These are phyloP conservation scores for Menidia beryllina DNA, from an alignment of 2,113 vertebrate species.

Conservation along the genomic window DNA sequence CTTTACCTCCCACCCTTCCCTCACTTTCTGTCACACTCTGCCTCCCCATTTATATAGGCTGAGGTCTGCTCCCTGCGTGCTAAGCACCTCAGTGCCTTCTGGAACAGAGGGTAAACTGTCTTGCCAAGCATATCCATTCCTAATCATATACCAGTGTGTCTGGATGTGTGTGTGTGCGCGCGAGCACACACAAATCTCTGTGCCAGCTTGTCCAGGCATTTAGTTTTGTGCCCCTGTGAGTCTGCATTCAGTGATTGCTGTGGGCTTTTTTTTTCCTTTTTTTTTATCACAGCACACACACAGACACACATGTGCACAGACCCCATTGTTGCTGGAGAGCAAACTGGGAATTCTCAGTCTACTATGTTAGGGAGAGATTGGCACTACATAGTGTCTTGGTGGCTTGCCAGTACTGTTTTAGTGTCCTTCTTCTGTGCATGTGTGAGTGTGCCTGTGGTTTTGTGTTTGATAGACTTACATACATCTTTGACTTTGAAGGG, in stretches of 20 bases:
- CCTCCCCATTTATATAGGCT: constrained; percentile 65
- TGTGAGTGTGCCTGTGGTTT: constrained; percentile 30
- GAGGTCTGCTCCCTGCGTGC: constrained; percentile 59
- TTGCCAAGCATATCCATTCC: constrained; percentile 76
- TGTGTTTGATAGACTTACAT: constrained; percentile 71
- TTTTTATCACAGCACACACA: constrained; percentile 62
- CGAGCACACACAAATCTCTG: constrained; percentile 21
- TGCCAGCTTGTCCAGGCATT: constrained; percentile 66
- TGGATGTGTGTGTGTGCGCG: constrained; percentile 21
- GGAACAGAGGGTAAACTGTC: constrained; percentile 73
- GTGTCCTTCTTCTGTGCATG: constrained; percentile 53
- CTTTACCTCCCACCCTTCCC: constrained; percentile 55
- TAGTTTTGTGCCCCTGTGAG: constrained; percentile 71
- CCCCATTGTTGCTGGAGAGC: constrained; percentile 65
- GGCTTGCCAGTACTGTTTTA: constrained; percentile 70
- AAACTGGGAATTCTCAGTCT: constrained; percentile 74
- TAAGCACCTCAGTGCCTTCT: constrained; percentile 73
- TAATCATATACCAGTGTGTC: constrained; percentile 55
- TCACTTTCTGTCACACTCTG: constrained; percentile 29
- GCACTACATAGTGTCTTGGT: constrained; percentile 69
- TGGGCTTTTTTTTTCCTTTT: constrained; percentile 11
- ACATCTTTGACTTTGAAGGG: constrained; percentile 77
- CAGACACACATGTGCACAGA: constrained; percentile 39
- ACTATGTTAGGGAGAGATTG: constrained; percentile 67
- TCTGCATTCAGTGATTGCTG: constrained; percentile 68